Conservation (phyloP, 2,797 vertebrate genomes). For the Manis pentadactyla region DNA sequence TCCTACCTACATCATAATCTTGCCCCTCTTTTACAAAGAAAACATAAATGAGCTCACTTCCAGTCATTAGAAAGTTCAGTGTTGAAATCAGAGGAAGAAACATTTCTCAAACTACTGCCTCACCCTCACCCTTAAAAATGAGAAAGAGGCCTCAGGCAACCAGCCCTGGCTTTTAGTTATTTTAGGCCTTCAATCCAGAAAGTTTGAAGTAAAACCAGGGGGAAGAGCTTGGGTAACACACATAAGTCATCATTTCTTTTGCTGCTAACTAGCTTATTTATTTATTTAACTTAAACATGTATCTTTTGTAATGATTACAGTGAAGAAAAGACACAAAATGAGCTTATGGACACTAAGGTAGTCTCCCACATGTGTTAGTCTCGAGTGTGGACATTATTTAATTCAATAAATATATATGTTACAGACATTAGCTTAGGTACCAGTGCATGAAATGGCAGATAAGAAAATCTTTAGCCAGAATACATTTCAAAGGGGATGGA, state of each 20-base stretch:
- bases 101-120: background rate
- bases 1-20: background rate
- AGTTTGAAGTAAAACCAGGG: background rate
- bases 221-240: background rate
- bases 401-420: background rate
- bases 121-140: background rate
- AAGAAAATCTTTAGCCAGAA: background rate
- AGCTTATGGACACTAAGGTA: background rate
- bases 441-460: background rate
- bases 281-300: background rate
- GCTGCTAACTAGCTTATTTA: background rate
- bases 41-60: background rate
- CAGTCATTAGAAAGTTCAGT: background rate
- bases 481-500: background rate
- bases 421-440: background rate
- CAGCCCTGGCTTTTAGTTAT: background rate
- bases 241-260: background rate
- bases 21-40: background rate
- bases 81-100: background rate
- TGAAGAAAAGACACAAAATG: background rate
- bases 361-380: background rate
- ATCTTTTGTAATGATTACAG: background rate
- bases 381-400: background rate
- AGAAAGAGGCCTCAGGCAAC: background rate
- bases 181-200: background rate